Conservation (phyloP, 2,797 vertebrate species). For the Caiman crocodilus region DNA sequence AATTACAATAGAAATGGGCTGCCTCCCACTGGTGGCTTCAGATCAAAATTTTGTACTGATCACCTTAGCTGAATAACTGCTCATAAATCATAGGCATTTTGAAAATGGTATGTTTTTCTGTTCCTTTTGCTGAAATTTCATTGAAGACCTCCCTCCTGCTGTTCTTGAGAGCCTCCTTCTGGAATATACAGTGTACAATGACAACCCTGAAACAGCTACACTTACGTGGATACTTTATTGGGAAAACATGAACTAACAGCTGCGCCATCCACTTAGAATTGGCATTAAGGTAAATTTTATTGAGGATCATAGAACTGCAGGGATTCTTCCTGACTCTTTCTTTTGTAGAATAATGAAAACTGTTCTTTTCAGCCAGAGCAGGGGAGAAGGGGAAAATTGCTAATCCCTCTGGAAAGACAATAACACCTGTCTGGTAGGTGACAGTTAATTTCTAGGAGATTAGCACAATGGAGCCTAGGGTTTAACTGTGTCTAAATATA, state of each 20-base stretch:
- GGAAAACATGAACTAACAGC: neutral
- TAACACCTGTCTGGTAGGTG: neutral
- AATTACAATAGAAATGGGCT: slow-evolving; percentile 49
- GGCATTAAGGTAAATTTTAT: neutral
- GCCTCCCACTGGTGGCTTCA: slow-evolving; percentile 56
- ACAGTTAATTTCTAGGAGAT: neutral
- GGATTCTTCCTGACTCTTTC: neutral
- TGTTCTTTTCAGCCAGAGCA: neutral
- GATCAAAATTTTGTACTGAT: slow-evolving; percentile 67
- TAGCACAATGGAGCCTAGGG: neutral
- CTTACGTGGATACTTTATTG: fast-evolving
- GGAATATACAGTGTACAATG: neutral
- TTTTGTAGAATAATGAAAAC: neutral
- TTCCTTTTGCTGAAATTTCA: fast-evolving
- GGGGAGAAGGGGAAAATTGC: neutral
- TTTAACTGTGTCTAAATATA: neutral
- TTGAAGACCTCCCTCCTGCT: neutral
- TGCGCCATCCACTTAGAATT: neutral
- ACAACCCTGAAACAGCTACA: neutral
- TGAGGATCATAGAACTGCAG: neutral
- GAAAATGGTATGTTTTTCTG: slow-evolving; percentile 56
- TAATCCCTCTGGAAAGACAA: neutral
- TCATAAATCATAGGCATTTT: slow-evolving; percentile 38
- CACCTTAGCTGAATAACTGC: slow-evolving; percentile 49
- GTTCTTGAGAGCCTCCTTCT: neutral